These are phyloP conservation scores for Poeciliopsis gracilis DNA, from an alignment of 2,797 vertebrate genomes.

Conservation along the genomic window DNA sequence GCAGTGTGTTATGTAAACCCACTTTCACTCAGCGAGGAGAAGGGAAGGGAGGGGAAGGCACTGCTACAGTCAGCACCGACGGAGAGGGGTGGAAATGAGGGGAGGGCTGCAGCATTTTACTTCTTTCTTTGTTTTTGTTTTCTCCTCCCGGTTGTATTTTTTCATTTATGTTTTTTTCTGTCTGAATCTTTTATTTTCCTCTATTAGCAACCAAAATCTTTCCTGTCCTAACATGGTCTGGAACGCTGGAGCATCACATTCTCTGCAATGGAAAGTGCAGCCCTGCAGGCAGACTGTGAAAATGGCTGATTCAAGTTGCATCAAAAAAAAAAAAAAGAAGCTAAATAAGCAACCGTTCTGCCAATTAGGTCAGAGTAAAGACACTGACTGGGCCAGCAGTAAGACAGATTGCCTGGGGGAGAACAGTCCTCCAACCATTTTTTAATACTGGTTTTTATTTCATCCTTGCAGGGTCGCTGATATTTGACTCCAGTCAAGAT, in stretches of 20 bases:
- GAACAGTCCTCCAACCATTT: conserved; percentile 10
- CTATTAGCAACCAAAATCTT: conserved; percentile 5
- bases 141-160: conserved; percentile 11
- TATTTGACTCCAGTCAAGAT: neutral
- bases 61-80: conserved; percentile 55
- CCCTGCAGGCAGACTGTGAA: conserved; percentile 11
- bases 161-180: neutral
- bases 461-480: neutral
- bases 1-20: conserved; percentile 78
- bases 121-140: conserved; percentile 5
- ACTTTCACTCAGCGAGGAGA: conserved; percentile 46
- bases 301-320: conserved; percentile 4
- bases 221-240: conserved; percentile 6
- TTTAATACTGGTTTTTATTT: neutral
- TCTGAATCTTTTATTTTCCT: conserved; percentile 17
- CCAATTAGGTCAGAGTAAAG: conserved; percentile 10
- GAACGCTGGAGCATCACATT: conserved; percentile 22
- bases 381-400: conserved; percentile 1
- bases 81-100: conserved; percentile 44
- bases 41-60: conserved; percentile 26
- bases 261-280: conserved; percentile 2
- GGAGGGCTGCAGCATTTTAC: conserved; percentile 72
- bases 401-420: conserved; percentile 21
- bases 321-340: neutral
- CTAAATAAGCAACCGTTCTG: conserved; percentile 15